Evolutionary conservation across 2,113 vertebrate genomes (phyloP), one percentile per base, ranked within the genome.

Genomic region (Macrotis lagotis): DNA sequence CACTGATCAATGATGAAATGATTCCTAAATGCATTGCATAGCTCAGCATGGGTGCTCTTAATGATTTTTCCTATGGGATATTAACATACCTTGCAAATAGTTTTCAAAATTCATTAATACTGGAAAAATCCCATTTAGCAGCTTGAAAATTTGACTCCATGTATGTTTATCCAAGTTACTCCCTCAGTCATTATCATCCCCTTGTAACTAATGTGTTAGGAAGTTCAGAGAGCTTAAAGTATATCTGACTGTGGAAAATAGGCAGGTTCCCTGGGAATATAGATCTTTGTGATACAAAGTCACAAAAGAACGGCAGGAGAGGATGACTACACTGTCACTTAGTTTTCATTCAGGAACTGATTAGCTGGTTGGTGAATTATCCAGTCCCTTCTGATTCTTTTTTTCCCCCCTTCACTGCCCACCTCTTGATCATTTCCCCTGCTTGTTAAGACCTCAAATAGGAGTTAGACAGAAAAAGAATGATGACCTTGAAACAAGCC

Each of bases 351-450:
- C 48, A 1, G 52, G 88, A 8, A 31, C 94, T 96, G 95, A 96
- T 96, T 92, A 97, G 74, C 89, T 59, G 2, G 0, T 26, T 24
- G 48, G 90, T 92, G 94, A 92, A n/a, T 88, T 51, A 90, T 94
- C 95, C 55, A 90, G 3, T 9, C 92, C 51, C 90, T 89, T 83
- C 66, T 44, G 89, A 92, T 95, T 83, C 55, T 83, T 50, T 52
- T 14, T 19, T 1, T n/a, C 0, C 26, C 48, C 83, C 8, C 0
- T 49, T 50, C n/a, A n/a, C 37, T 0, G 22, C 52, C 92, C 92
- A 53, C 92, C 90, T 96, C 92, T 96, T 89, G 25, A 93, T 95
- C 95, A 59, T 93, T 93, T 96, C 92, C 92, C 95, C 94, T 90
- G 89, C 97, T 95, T 96, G 91, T 93, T 96, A 94, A 94, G 92